Conservation (phyloP, 2,797 vertebrate genomes). For the Microcaecilia unicolor region DNA sequence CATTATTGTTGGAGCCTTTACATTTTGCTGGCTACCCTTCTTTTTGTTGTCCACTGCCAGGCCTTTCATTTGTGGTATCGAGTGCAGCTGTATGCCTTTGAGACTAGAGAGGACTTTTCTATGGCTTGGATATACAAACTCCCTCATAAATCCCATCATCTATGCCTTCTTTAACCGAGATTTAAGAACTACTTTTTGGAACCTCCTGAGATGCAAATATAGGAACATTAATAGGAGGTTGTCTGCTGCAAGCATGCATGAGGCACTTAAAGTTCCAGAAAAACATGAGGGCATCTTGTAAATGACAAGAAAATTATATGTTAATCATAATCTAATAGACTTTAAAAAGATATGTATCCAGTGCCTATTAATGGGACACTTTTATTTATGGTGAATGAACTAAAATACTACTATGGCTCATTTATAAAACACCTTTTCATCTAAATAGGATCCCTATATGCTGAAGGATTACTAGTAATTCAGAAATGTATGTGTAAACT, state of each 20-base stretch:
- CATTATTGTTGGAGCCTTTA: conserved; percentile 52
- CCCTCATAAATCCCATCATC: conserved; percentile 79
- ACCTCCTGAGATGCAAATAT: conserved; percentile 52
- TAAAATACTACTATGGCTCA: too few relatives aligned
- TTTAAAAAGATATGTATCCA: neutral
- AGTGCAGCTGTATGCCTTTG: conserved; percentile 50
- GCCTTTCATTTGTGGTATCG: conserved; percentile 52
- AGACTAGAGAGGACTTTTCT: conserved; percentile 61
- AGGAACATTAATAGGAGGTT: conserved; percentile 59
- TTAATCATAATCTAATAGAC: too few relatives aligned
- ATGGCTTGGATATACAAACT: conserved; percentile 85
- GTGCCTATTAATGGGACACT: conserved; percentile 1
- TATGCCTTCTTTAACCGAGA: conserved; percentile 84
- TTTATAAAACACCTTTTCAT: too few relatives aligned
- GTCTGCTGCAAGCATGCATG: conserved; percentile 55
- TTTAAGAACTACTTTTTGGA: conserved; percentile 71
- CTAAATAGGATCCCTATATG: too few relatives aligned
- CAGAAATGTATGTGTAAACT: too few relatives aligned
- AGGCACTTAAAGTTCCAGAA: conserved; percentile 55
- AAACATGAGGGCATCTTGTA: conserved; percentile 49
- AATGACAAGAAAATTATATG: too few relatives aligned
- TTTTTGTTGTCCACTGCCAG: conserved; percentile 52
- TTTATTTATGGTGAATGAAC: neutral
- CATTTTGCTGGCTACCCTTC: conserved; percentile 55
- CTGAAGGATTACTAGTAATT: too few relatives aligned